Evolutionary conservation across 2,797 vertebrate species (phyloP).

Genomic region (Rhynchotus rufescens): DNA sequence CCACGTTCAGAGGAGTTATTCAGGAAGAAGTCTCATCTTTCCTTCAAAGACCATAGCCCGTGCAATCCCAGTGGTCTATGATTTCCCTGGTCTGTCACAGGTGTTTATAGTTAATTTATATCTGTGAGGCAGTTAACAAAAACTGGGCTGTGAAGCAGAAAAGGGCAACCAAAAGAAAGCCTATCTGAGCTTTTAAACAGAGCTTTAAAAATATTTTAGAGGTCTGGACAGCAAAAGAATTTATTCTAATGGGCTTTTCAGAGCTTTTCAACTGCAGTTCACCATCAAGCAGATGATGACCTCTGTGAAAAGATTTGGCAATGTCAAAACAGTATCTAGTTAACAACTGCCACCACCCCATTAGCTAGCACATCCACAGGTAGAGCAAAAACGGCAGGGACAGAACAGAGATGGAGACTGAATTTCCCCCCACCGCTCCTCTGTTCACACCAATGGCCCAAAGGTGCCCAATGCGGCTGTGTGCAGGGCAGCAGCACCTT

Average conservation of each 20-base stretch:
- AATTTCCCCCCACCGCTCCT: not conserved
- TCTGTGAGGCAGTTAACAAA: not conserved
- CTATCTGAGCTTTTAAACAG: not conserved
- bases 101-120: not conserved
- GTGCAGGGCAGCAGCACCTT: not conserved
- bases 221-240: not conserved
- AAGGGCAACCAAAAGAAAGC: not conserved
- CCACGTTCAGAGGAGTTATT: not conserved
- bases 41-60: not conserved
- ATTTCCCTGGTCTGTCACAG: not conserved
- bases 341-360: not conserved
- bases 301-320: not conserved
- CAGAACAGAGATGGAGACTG: not conserved
- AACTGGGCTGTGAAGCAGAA: not conserved
- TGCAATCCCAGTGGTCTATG: not conserved
- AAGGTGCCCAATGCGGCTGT: fast-evolving
- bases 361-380: not conserved
- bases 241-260: not conserved
- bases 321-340: not conserved
- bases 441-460: not conserved
- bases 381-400: not conserved
- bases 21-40: not conserved
- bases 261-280: not conserved
- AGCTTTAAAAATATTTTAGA: slow-evolving; percentile 23
- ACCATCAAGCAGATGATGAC: not conserved